phyloP scores from a whole-genome alignment of 2,113 vertebrate species.

The Dolichallabes microphthalmus region DNA sequence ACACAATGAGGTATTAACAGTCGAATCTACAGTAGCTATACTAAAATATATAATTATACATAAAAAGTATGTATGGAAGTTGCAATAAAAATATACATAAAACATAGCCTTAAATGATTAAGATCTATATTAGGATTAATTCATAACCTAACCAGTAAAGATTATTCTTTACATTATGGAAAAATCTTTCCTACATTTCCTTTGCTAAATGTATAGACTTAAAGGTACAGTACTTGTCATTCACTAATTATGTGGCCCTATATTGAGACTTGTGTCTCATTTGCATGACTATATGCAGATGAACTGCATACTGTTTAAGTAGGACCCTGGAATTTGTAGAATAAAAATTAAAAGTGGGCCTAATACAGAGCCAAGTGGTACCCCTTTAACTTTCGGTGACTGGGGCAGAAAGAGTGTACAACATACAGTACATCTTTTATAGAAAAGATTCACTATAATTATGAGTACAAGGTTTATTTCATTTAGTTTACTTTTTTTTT shows the following conservation, averaged over 20 bases:
- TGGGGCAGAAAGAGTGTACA: too few relatives aligned
- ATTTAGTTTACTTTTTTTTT: too few relatives aligned
- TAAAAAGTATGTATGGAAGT: background rate
- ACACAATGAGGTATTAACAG: too few relatives aligned
- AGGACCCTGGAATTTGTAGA: background rate
- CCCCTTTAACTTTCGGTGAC: background rate
- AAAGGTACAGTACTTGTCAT: background rate
- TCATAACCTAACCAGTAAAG: too few relatives aligned
- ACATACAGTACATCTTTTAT: too few relatives aligned
- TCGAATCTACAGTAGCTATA: too few relatives aligned
- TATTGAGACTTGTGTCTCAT: background rate
- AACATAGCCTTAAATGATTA: background rate
- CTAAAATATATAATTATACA: too few relatives aligned
- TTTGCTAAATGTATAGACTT: background rate
- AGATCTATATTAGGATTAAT: too few relatives aligned
- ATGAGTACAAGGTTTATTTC: too few relatives aligned
- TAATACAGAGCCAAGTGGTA: background rate
- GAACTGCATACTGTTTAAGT: background rate
- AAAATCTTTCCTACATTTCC: too few relatives aligned
- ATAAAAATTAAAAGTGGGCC: background rate
- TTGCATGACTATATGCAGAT: background rate
- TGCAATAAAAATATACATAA: background rate
- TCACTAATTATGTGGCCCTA: background rate
- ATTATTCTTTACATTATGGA: too few relatives aligned
- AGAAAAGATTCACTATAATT: too few relatives aligned